phyloP scores from a whole-genome alignment of 2,113 vertebrate species.

The Crotalus horridus region DNA sequence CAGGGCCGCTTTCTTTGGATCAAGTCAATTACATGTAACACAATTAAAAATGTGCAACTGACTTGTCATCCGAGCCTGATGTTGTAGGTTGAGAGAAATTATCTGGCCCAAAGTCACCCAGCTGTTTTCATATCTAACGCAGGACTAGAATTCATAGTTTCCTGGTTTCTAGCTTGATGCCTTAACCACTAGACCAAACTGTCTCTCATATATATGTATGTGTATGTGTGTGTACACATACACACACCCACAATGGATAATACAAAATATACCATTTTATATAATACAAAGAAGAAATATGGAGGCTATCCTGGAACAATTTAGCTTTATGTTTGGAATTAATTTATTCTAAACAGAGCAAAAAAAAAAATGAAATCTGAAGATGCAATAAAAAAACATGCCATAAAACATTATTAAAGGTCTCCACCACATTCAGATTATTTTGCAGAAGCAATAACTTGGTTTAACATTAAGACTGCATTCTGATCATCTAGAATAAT shows the following conservation, averaged over 20 bases:
- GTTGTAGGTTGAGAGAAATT: not conserved
- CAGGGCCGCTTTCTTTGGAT: not conserved
- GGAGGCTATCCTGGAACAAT: slow-evolving; percentile 40
- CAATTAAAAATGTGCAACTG: not conserved
- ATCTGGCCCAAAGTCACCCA: not conserved
- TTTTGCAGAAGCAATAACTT: slow-evolving; percentile 32
- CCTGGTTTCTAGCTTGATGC: not conserved
- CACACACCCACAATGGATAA: slow-evolving; percentile 12
- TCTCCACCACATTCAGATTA: slow-evolving; percentile 35
- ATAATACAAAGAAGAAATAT: slow-evolving; percentile 42
- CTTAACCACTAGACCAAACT: not conserved
- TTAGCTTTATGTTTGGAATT: slow-evolving; percentile 58
- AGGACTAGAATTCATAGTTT: not conserved
- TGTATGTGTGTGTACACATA: no score
- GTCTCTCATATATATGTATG: not conserved
- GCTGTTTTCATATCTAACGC: not conserved
- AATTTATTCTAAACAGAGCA: slow-evolving; percentile 55
- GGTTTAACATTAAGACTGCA: slow-evolving; percentile 4
- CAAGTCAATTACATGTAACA: not conserved
- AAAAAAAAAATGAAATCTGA: slow-evolving; percentile 37
- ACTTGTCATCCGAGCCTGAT: not conserved
- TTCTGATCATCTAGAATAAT: not conserved
- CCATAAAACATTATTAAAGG: slow-evolving; percentile 50
- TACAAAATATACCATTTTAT: slow-evolving; percentile 45
- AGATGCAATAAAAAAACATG: slow-evolving; percentile 51